phyloP scores from a whole-genome alignment of 2,113 vertebrate genomes.

The Rhinopomastus cyanomelas region DNA sequence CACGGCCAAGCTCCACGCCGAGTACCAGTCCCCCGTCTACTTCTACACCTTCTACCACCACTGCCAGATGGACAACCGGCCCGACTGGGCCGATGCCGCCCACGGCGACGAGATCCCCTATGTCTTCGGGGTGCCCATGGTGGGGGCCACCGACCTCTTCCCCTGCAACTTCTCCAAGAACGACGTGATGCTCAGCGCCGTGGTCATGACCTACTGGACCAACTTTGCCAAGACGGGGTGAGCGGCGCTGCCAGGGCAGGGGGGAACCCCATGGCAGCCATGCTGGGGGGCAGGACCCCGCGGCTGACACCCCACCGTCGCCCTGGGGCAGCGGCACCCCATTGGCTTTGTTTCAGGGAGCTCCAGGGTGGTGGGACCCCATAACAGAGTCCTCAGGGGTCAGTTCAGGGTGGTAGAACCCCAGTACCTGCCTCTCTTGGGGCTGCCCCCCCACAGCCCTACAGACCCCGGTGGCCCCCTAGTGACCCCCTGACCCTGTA shows the following conservation, averaged over 20 bases:
- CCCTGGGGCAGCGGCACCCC: too few species aligned
- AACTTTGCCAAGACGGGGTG: slow-evolving; percentile 99
- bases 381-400: too few species aligned
- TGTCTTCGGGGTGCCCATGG: slow-evolving; percentile 97
- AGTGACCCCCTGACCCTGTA: too few species aligned
- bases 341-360: fast-evolving
- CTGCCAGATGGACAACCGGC: slow-evolving; percentile 99
- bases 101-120: slow-evolving; percentile 98
- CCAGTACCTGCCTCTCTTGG: too few species aligned
- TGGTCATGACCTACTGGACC: slow-evolving; percentile 99
- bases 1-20: slow-evolving; percentile 94
- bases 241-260: too few species aligned
- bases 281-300: background rate
- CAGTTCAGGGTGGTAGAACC: too few species aligned
- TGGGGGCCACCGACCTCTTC: slow-evolving; percentile 96
- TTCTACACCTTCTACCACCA: slow-evolving; percentile 99
- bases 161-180: slow-evolving; percentile 99
- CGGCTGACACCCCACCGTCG: too few species aligned
- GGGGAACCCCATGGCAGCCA: fast-evolving
- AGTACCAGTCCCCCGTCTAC: slow-evolving; percentile 95
- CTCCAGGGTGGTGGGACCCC: too few species aligned
- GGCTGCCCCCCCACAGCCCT: too few species aligned
- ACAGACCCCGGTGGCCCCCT: too few species aligned
- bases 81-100: slow-evolving; percentile 95
- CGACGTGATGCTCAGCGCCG: slow-evolving; percentile 96